Evolutionary conservation across 2,888 invertebrate genomes (phyloP), one percentile per base, ranked within the genome.

Genomic region (Eristalis tenax): DNA sequence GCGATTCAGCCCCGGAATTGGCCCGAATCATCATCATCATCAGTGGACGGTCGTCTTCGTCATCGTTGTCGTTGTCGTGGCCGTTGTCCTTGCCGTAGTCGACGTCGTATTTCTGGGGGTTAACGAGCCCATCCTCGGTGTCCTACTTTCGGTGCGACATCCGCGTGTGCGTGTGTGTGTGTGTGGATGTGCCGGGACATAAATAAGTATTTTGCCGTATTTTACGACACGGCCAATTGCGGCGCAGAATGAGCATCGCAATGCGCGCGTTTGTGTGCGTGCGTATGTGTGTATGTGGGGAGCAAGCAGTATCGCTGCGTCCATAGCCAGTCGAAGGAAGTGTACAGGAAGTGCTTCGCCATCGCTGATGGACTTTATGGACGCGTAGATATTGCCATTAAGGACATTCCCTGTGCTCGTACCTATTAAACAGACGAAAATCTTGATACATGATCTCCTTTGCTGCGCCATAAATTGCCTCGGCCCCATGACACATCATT

Each of bases 371-470:
- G 87, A 80, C 87, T 78, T 86, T 78, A 86, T 83, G 78, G 75
- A 73, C 71, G 83, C 83, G 83, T 64, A 87, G 83, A 87, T 87
- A 76, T 76, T 50, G 76, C 79, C 87, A 83, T 87, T 87, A 87
- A 76, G 87, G 79, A 87, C 80, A 83, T 87, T 87, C 73, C 65
- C 71, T 76, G 56, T 56, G 15, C 83, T 15, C 59, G 75, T 83
- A 73, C 79, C 78, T 76, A 76, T 70, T 70, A 75, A 79, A 73
- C 66, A 73, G 75, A 64, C 56, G 80, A 87, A 87, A 87, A 87
- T 87, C 87, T 87, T 87, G 87, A 87, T 83, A 87, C 87, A 87
- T 87, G 83, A 87, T 87, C 83, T 79, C 87, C 83, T 83, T 87
- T 79, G 83, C 68, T 76, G 79, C 70, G 66, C 68, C 87, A 87